Conservation (phyloP, 2,888 invertebrate genomes). For the Teleogryllus oceanicus region DNA sequence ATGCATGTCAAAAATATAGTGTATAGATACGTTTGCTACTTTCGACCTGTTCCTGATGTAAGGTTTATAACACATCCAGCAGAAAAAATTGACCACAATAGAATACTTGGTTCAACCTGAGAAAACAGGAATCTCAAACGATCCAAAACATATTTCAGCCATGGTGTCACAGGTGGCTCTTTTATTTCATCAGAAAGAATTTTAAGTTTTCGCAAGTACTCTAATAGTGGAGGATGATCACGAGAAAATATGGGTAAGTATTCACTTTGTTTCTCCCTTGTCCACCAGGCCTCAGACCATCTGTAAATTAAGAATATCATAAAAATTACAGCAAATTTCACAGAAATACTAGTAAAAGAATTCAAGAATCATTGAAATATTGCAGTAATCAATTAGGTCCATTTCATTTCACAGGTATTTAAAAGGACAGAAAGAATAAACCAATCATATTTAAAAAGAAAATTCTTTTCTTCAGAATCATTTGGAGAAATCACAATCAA, state of each 20-base stretch:
- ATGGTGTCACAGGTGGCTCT: constrained; percentile 24
- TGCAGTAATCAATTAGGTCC: neutral
- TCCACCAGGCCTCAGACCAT: constrained; percentile 48
- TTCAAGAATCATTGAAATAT: neutral
- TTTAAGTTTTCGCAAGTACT: constrained; percentile 57
- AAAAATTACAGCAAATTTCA: too few species aligned
- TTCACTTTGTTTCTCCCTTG: constrained; percentile 54
- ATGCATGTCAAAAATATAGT: too few species aligned
- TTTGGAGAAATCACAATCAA: too few species aligned
- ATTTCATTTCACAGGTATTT: too few species aligned
- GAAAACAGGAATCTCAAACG: constrained; percentile 49
- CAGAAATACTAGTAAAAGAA: too few species aligned
- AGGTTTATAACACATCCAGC: constrained; percentile 55
- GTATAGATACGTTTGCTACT: neutral
- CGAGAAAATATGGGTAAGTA: constrained; percentile 59
- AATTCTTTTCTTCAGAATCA: too few species aligned
- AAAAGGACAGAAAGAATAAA: too few species aligned
- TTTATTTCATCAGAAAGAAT: constrained; percentile 46
- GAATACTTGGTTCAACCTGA: constrained; percentile 53
- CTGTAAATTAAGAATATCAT: constrained; percentile 11
- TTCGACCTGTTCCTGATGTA: constrained; percentile 4
- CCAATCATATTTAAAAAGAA: too few species aligned
- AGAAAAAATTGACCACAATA: constrained; percentile 56
- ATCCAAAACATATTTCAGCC: constrained; percentile 46
- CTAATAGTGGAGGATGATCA: constrained; percentile 56